phyloP scores from a whole-genome alignment of 2,113 vertebrate species.

The Cavia aperea region DNA sequence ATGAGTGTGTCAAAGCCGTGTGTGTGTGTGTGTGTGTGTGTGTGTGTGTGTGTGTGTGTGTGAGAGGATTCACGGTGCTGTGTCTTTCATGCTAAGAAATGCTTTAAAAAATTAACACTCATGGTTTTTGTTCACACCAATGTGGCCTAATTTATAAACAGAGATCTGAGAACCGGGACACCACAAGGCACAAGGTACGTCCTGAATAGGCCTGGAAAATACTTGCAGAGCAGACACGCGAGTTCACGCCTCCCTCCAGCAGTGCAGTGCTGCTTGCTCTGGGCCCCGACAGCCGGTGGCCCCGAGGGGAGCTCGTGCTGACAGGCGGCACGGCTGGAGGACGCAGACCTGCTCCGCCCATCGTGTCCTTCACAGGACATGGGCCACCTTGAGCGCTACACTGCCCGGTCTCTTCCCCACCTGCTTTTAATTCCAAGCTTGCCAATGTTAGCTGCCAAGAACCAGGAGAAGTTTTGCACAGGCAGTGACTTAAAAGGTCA shows the following conservation, averaged over 20 bases:
- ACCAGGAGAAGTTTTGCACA: neutral
- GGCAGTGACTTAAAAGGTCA: neutral
- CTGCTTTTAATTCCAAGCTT: neutral
- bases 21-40: too few species aligned
- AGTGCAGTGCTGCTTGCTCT: neutral
- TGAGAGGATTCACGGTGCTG: neutral
- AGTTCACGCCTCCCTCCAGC: neutral
- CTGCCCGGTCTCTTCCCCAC: neutral
- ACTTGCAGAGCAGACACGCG: neutral
- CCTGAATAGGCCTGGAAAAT: neutral
- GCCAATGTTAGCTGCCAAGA: neutral
- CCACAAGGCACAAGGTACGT: neutral
- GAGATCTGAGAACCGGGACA: neutral
- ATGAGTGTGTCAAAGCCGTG: too few species aligned
- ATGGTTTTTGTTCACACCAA: neutral
- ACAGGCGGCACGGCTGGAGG: neutral
- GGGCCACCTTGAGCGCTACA: neutral
- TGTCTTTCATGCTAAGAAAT: neutral
- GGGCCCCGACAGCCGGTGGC: too few species aligned
- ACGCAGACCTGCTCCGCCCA: neutral
- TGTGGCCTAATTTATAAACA: neutral
- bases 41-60: too few species aligned
- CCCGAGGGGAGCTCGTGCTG: too few species aligned
- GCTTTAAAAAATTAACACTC: neutral
- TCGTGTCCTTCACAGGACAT: rapidly evolving